phyloP scores from a whole-genome alignment of 1,140 invertebrate genomes.

The Apis florea region DNA sequence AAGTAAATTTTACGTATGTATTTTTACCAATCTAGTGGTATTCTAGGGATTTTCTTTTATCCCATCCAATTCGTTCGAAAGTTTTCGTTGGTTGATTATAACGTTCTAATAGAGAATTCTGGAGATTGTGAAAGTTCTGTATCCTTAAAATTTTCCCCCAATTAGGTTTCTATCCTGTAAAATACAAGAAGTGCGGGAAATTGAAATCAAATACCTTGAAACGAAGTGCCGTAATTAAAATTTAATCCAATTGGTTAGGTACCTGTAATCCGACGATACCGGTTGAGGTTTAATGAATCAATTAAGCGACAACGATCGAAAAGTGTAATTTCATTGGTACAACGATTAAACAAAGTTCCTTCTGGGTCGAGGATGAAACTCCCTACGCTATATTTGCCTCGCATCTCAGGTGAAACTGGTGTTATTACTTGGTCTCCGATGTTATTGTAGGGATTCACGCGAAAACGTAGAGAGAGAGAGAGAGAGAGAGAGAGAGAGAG shows the following conservation, averaged over 20 bases:
- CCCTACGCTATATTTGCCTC: background rate
- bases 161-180: background rate
- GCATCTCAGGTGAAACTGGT: background rate
- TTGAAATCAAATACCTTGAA: background rate
- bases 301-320: background rate
- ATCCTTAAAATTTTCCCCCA: too few species aligned
- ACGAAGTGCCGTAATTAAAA: background rate
- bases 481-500: background rate
- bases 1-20: too few species aligned
- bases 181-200: background rate
- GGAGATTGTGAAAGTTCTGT: background rate
- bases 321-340: background rate
- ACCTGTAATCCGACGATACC: background rate
- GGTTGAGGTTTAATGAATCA: background rate
- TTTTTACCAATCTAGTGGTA: too few species aligned
- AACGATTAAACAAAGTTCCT: background rate
- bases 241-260: too few species aligned
- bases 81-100: too few species aligned
- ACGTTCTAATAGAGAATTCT: too few species aligned
- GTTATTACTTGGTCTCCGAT: slow-evolving; percentile 31
- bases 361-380: background rate
- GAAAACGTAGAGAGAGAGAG: background rate
- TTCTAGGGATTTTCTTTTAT: too few species aligned
- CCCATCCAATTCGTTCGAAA: too few species aligned
- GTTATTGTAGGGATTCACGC: slow-evolving; percentile 7